Percentiles rank a stretch among this genome's conserved stretches.
Evolutionary conservation across 1,140 invertebrate species (phyloP).

Genomic region (Pogonognathellus flavescens): DNA sequence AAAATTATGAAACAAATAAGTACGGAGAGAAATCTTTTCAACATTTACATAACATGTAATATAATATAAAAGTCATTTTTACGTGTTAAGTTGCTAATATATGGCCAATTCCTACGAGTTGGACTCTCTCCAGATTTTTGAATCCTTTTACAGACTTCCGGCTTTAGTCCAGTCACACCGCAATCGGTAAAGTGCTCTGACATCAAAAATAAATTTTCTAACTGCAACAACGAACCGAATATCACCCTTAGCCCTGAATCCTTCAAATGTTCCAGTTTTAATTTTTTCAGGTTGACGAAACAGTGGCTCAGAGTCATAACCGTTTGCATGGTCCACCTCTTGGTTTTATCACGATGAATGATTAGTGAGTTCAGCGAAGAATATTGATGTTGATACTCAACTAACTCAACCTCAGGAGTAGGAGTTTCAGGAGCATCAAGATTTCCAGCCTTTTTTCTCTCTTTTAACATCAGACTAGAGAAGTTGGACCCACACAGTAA

Average conservation of each 20-base stretch:
- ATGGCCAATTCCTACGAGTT: background rate
- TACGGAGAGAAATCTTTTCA: background rate
- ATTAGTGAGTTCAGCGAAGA: background rate
- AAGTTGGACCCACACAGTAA: background rate
- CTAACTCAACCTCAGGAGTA: no score
- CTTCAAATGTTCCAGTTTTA: background rate
- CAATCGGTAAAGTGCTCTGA: background rate
- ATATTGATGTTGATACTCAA: background rate
- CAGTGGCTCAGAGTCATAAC: background rate
- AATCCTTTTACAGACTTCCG: background rate
- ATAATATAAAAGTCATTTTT: no score
- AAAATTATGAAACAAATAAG: background rate
- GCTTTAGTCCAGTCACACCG: background rate
- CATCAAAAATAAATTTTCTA: conserved; percentile 2
- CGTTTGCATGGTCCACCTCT: background rate
- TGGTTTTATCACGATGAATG: conserved; percentile 19
- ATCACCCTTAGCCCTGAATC: background rate
- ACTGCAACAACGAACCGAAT: background rate
- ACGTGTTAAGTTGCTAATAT: background rate
- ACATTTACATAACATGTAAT: background rate
- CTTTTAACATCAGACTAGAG: background rate
- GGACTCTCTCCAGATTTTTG: background rate
- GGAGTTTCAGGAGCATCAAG: background rate
- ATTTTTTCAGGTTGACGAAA: background rate
- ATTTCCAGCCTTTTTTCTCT: background rate